These are phyloP conservation scores for Ischnus inquisitorius DNA, from an alignment of 2,888 invertebrate species.

Conservation along the genomic window DNA sequence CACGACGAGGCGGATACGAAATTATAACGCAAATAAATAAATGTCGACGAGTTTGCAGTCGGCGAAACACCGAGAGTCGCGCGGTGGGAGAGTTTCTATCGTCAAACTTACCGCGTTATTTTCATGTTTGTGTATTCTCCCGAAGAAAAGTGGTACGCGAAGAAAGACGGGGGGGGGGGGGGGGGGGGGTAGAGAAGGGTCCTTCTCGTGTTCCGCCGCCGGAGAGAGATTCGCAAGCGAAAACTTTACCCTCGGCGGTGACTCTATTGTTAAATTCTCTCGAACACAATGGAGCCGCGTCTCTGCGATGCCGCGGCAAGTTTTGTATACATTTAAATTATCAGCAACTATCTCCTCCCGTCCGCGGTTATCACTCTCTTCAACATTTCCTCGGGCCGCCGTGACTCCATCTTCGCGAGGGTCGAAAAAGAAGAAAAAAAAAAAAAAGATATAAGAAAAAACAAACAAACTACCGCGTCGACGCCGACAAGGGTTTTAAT, in stretches of 20 bases:
- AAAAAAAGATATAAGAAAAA: constrained; percentile 4
- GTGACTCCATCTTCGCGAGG: neutral
- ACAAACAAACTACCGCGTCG: constrained; percentile 16
- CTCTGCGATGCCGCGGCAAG: constrained; percentile 23
- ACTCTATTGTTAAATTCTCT: constrained; percentile 39
- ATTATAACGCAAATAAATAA: constrained; percentile 46
- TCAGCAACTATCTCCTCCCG: constrained; percentile 58
- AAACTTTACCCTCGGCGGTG: constrained; percentile 37
- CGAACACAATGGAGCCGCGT: constrained; percentile 44
- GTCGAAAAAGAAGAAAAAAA: neutral
- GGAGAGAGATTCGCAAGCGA: constrained; percentile 22
- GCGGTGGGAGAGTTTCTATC: constrained; percentile 3
- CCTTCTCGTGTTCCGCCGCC: neutral
- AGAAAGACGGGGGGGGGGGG: no score
- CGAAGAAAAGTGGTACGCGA: neutral
- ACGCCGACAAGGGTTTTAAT: constrained; percentile 55
- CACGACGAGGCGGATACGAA: neutral
- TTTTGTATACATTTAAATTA: constrained; percentile 62
- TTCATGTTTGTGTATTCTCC: constrained; percentile 35
- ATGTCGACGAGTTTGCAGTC: constrained; percentile 52
- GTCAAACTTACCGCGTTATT: constrained; percentile 44
- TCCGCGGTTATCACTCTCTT: constrained; percentile 22
- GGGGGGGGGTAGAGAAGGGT: no score
- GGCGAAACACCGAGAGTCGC: constrained; percentile 15
- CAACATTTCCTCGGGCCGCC: neutral